Percentiles rank a stretch among this genome's conserved stretches.
Evolutionary conservation across 2,888 invertebrate species (phyloP).

Genomic region (Callinectes sapidus): DNA sequence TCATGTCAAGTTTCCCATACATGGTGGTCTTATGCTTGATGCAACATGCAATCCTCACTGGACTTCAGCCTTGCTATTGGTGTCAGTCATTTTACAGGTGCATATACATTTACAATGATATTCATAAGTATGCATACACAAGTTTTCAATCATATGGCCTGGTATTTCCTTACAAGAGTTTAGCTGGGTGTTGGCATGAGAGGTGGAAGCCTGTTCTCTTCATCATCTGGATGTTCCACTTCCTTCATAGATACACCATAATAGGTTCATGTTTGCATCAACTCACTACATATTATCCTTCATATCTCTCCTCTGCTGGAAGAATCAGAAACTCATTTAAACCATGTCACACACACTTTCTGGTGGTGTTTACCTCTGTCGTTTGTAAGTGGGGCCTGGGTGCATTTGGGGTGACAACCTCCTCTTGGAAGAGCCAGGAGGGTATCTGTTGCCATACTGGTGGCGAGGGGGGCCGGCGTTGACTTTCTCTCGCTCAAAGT

Average conservation of each 20-base stretch:
- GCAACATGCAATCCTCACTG: conserved; percentile 7
- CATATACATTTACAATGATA: conserved; percentile 46
- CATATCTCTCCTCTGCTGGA: conserved; percentile 50
- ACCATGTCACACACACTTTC: conserved; percentile 51
- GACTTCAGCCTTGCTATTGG: not conserved
- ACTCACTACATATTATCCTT: conserved; percentile 41
- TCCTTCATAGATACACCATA: conserved; percentile 41
- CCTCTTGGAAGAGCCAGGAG: conserved; percentile 50
- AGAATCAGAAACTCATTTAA: conserved; percentile 61
- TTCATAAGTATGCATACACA: conserved; percentile 46
- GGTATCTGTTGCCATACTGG: conserved; percentile 63
- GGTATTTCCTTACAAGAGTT: conserved; percentile 2
- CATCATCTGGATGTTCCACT: conserved; percentile 16
- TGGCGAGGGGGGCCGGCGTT: conserved; percentile 57
- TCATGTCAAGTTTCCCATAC: not conserved
- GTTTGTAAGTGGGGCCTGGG: conserved; percentile 60
- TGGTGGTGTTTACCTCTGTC: conserved; percentile 67
- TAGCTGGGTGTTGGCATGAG: not conserved
- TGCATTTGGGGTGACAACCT: conserved; percentile 58
- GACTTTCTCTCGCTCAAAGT: conserved; percentile 65
- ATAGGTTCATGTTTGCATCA: conserved; percentile 10
- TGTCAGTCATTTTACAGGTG: conserved; percentile 37
- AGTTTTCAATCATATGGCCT: conserved; percentile 6
- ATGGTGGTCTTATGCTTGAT: conserved; percentile 22
- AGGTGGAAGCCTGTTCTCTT: conserved; percentile 26